Conservation (phyloP, 2,797 vertebrate genomes). For the Cryptoprocta ferox region DNA sequence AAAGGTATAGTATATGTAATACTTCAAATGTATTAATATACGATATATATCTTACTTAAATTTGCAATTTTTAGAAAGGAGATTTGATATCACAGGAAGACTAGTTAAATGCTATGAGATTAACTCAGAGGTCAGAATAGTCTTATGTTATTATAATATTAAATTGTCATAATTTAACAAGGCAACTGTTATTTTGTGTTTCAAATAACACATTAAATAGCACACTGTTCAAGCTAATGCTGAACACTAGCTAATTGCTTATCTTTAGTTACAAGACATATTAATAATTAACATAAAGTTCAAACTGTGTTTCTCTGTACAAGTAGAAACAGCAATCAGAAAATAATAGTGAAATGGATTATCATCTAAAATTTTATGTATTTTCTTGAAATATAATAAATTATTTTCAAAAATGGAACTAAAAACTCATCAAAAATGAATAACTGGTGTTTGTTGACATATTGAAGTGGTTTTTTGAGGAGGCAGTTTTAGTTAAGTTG, state of each 20-base stretch:
- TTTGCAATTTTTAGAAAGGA: conserved; percentile 31
- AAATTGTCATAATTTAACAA: conserved; percentile 24
- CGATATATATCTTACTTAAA: neutral
- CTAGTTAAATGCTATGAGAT: conserved; percentile 15
- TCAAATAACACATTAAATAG: conserved; percentile 24
- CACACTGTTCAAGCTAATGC: neutral
- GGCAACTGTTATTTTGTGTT: neutral
- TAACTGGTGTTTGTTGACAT: too few species aligned
- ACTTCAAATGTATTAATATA: neutral
- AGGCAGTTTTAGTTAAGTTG: too few species aligned
- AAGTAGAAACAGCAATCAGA: too few species aligned
- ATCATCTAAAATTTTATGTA: too few species aligned
- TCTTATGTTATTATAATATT: conserved; percentile 5
- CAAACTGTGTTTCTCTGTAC: too few species aligned
- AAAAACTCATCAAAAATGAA: too few species aligned
- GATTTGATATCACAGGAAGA: conserved; percentile 25
- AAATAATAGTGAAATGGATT: too few species aligned
- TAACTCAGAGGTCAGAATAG: neutral
- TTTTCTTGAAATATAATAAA: too few species aligned
- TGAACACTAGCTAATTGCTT: neutral
- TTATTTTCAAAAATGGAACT: too few species aligned
- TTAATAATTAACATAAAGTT: too few species aligned
- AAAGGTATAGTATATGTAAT: neutral
- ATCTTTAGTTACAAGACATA: neutral
- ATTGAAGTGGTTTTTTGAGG: too few species aligned